A percentile compares a stretch with the other conserved stretches of the same genome.
Conservation (phyloP, 2,797 vertebrate genomes). For the Gymnoscopelus braueri region DNA sequence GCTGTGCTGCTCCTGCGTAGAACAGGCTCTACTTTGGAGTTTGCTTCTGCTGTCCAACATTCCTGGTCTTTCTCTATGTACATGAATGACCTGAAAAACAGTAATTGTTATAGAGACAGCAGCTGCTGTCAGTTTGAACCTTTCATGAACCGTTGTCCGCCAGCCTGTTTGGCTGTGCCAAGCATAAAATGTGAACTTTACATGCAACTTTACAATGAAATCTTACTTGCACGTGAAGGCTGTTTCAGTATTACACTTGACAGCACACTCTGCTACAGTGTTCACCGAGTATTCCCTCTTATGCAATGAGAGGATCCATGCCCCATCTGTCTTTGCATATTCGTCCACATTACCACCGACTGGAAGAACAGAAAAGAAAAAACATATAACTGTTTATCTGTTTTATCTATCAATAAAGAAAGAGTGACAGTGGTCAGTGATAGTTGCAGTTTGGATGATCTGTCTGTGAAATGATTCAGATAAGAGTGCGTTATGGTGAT, state of each 20-base stretch:
- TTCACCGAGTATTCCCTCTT: conserved; percentile 52
- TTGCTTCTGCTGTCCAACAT: conserved; percentile 83
- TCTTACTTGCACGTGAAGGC: conserved; percentile 78
- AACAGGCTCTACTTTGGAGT: conserved; percentile 83
- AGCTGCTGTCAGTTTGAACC: neutral
- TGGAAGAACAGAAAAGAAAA: conserved; percentile 24
- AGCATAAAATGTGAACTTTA: conserved; percentile 12
- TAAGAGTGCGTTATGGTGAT: no score
- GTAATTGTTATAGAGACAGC: neutral
- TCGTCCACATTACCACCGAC: conserved; percentile 58
- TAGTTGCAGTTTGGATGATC: no score
- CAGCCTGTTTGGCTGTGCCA: neutral
- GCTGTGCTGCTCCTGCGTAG: conserved; percentile 79
- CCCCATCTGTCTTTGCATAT: conserved; percentile 79
- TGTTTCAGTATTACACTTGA: conserved; percentile 72
- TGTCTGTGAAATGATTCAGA: no score
- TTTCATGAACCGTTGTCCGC: no score
- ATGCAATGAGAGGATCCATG: conserved; percentile 70
- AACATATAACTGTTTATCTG: neutral
- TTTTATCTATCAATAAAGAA: no score
- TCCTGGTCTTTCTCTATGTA: conserved; percentile 89
- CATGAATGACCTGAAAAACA: conserved; percentile 84
- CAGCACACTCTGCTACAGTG: conserved; percentile 62
- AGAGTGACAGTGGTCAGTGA: neutral
- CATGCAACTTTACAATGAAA: neutral